These are phyloP conservation scores for Harpagifer antarcticus DNA, from an alignment of 2,797 vertebrate species.

Conservation along the genomic window DNA sequence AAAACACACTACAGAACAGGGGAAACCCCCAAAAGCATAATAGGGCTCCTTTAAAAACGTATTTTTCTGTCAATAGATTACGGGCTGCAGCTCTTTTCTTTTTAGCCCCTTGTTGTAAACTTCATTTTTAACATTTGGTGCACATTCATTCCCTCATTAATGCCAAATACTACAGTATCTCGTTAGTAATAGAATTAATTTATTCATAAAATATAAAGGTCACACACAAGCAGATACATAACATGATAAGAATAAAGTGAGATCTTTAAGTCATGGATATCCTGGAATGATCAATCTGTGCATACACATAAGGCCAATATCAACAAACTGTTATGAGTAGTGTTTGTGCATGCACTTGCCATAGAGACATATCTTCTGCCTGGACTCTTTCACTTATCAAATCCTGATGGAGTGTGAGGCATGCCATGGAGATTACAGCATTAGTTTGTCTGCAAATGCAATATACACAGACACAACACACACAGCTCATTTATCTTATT, in stretches of 20 bases:
- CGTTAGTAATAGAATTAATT: conserved; percentile 46
- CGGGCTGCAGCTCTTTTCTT: too few relatives aligned
- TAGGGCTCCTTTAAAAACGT: too few relatives aligned
- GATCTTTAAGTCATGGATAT: conserved; percentile 14
- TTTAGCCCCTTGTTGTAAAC: neutral
- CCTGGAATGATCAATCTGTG: conserved; percentile 67
- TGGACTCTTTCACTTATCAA: conserved; percentile 10
- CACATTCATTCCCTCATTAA: conserved; percentile 2
- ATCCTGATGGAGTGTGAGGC: conserved; percentile 34
- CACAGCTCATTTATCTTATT: conserved; percentile 32
- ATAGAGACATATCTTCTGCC: neutral
- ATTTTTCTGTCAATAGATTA: too few relatives aligned
- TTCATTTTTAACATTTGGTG: neutral
- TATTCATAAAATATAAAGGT: conserved; percentile 54
- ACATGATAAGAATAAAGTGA: conserved; percentile 32
- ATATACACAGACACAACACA: conserved; percentile 43
- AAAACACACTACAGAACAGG: too few relatives aligned
- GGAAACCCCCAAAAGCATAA: too few relatives aligned
- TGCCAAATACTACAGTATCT: conserved; percentile 11
- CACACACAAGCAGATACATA: conserved; percentile 23
- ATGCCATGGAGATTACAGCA: conserved; percentile 31
- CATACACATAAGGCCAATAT: conserved; percentile 18
- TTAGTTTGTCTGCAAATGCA: conserved; percentile 30
- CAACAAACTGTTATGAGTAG: conserved; percentile 46
- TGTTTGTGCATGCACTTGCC: conserved; percentile 45